These are phyloP conservation scores for Sebastolobus alascanus DNA, from an alignment of 2,797 vertebrate genomes.

Conservation along the genomic window DNA sequence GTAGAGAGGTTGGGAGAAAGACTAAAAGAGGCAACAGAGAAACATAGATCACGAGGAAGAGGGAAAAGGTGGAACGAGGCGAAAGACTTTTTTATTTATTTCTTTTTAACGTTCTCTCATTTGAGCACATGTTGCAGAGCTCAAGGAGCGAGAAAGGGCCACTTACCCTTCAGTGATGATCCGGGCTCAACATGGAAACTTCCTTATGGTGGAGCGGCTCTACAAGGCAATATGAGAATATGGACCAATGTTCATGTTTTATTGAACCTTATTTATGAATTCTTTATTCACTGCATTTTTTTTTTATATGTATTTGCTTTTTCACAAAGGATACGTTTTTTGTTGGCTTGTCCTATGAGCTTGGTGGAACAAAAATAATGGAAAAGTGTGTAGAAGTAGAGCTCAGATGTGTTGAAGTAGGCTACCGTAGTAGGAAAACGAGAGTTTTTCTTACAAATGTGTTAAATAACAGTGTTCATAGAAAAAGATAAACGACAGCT, in stretches of 20 bases:
- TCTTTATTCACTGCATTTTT: conserved; percentile 64
- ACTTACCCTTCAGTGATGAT: conserved; percentile 78
- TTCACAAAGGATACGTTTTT: conserved; percentile 60
- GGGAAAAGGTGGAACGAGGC: conserved; percentile 14
- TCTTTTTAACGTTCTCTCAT: conserved; percentile 72
- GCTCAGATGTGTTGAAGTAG: conserved; percentile 32
- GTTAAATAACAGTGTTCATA: conserved; percentile 27
- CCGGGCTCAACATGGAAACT: conserved; percentile 67
- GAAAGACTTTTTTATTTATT: conserved; percentile 57
- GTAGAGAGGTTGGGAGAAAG: conserved; percentile 33
- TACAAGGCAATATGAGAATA: conserved; percentile 78
- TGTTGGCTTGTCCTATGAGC: conserved; percentile 54
- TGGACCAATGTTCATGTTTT: conserved; percentile 79
- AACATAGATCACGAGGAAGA: conserved; percentile 15
- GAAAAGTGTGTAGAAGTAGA: conserved; percentile 58
- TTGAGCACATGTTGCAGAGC: conserved; percentile 74
- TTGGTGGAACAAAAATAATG: conserved; percentile 23
- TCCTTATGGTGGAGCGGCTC: conserved; percentile 62
- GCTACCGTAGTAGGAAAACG: conserved; percentile 26
- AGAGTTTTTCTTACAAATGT: conserved; percentile 59
- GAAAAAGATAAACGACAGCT: conserved; percentile 18
- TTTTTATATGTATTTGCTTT: conserved; percentile 66
- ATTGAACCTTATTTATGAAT: conserved; percentile 80
- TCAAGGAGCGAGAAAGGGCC: conserved; percentile 73
- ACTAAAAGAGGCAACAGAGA: conserved; percentile 48